Base-by-base conservation (phyloP, 2,888 invertebrate genomes). In the Dione vanillae region DNA sequence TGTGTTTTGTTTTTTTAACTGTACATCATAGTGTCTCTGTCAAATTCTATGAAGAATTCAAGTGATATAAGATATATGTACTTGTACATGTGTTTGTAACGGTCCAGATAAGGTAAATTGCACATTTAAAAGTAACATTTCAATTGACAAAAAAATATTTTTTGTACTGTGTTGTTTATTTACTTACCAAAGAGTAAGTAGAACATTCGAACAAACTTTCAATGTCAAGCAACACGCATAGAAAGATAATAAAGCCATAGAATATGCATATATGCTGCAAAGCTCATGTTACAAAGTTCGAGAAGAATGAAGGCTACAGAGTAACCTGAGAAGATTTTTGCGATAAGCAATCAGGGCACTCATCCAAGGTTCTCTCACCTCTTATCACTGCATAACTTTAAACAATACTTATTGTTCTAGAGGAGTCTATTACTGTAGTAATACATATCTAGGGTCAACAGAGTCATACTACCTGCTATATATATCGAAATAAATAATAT, bases 371-470 rank as follows among this genome's bases (percentile, higher is more conserved):
- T 54, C 71, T 67, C 71, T 65, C 67, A 62, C 72, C 66, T 37
- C 66, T 56, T 54, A 66, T 65, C 65, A 61, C 45, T 67, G 59
- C 54, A 66, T 65, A 69, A 58, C 65, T 52, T 67, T 49, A 64
- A 71, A 71, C 71, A 74, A 74, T 74, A 71, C 67, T 71, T 67
- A 74, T 74, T 71, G 73, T 71, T 74, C 64, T 52, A 27, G 59
- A 47, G 43, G 40, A 43, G 65, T 67, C 54, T 64, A 47, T 61
- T 49, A 47, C 61, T 19, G 11, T 45, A 67, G 54, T 61, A 67
- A 62, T 59, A 64, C 68, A 54, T 49, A 69, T 37, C 40, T 35
- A n/a, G 11, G 20, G 12, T 52, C 40, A 19, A 37, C 47, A 62
- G 43, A 69, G 65, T 27, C 20, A 56, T 67, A 65, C n/a, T n/a